Evolutionary conservation across 2,113 vertebrate species (phyloP).

Genomic region (Oceanodroma tethys): DNA sequence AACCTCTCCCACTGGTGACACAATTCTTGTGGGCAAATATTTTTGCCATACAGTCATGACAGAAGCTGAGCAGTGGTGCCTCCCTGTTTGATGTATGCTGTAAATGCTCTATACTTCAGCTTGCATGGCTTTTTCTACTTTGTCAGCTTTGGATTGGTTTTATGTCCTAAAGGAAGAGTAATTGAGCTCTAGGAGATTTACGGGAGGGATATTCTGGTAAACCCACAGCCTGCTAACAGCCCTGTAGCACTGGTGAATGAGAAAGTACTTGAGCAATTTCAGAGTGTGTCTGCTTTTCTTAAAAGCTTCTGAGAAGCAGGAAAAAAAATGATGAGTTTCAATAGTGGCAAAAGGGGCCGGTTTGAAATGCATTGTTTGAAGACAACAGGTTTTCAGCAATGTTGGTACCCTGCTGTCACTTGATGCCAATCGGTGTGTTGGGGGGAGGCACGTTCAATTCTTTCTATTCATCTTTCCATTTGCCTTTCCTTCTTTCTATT

Average conservation of each 20-base stretch:
- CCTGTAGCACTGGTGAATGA: neutral
- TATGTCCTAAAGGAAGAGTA: neutral
- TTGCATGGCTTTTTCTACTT: neutral
- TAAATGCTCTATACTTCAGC: neutral
- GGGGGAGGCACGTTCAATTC: neutral
- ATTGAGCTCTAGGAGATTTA: neutral
- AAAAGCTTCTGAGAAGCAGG: neutral
- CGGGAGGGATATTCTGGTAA: neutral
- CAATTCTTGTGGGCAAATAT: neutral
- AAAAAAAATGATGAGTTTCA: neutral
- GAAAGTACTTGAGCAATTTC: neutral
- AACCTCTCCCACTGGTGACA: neutral
- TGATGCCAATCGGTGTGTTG: neutral
- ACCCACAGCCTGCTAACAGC: neutral
- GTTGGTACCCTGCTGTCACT: neutral
- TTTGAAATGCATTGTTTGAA: neutral
- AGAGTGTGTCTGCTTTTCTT: neutral
- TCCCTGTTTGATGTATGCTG: neutral
- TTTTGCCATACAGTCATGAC: neutral
- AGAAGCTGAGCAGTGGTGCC: neutral
- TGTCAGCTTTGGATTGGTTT: neutral
- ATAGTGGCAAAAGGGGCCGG: neutral
- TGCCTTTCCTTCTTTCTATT: neutral
- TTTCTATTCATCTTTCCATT: neutral
- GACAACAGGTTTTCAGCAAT: neutral